Evolutionary conservation across 2,888 invertebrate genomes (phyloP).

Genomic region (Podabrus alpinus): DNA sequence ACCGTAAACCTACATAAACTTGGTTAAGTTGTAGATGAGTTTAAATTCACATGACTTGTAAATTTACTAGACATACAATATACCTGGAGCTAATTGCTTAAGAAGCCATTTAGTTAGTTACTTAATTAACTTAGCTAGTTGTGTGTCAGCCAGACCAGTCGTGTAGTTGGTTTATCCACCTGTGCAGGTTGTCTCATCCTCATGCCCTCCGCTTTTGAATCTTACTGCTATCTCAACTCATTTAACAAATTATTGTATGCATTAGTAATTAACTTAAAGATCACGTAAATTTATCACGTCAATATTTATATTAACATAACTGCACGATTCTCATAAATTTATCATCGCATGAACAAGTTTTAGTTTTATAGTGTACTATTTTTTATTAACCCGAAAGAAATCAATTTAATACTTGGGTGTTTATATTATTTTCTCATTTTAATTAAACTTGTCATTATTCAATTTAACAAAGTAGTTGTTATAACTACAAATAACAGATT

Average conservation of each 20-base stretch:
- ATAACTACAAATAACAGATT: too few species aligned
- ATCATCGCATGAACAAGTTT: constrained; percentile 12
- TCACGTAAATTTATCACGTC: constrained; percentile 44
- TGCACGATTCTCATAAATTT: constrained; percentile 33
- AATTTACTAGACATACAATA: constrained; percentile 49
- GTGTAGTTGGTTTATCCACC: constrained; percentile 44
- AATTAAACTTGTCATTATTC: background rate
- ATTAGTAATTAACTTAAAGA: constrained; percentile 41
- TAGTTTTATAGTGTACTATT: background rate
- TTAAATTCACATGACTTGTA: constrained; percentile 44
- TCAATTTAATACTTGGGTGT: background rate
- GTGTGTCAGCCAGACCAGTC: constrained; percentile 44
- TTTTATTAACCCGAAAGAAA: background rate
- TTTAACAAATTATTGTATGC: constrained; percentile 40
- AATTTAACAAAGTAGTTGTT: background rate
- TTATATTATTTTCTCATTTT: background rate
- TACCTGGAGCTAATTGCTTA: constrained; percentile 53
- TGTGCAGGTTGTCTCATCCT: constrained; percentile 35
- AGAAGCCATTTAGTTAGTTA: constrained; percentile 52
- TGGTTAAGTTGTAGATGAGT: constrained; percentile 23
- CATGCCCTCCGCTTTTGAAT: constrained; percentile 26
- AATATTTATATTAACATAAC: constrained; percentile 39
- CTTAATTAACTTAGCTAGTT: constrained; percentile 50
- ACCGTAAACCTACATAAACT: constrained; percentile 2
- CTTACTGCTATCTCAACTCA: constrained; percentile 32